phyloP scores from a whole-genome alignment of 2,797 vertebrate species.

The Chrosomus eos region DNA sequence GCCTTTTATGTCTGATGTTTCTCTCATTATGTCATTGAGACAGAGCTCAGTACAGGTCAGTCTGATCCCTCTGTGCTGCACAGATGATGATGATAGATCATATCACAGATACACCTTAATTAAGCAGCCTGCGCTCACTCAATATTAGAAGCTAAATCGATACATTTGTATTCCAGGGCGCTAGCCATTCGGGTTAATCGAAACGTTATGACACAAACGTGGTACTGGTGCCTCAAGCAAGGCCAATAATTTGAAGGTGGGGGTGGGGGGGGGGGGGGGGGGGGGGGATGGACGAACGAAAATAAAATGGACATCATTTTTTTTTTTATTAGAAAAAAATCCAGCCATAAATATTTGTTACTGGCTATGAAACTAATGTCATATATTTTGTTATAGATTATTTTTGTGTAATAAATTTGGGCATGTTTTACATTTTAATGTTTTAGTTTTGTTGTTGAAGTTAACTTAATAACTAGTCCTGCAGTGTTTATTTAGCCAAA shows the following conservation, averaged over 20 bases:
- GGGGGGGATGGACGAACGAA: neutral
- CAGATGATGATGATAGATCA: slow-evolving; percentile 40
- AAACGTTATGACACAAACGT: slow-evolving; percentile 21
- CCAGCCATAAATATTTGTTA: neutral
- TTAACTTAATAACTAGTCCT: neutral
- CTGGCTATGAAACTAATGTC: neutral
- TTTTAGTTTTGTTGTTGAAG: neutral
- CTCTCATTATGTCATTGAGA: slow-evolving; percentile 57
- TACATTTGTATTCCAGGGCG: slow-evolving; percentile 36
- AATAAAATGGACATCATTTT: too few relatives aligned
- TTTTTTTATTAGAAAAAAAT: neutral
- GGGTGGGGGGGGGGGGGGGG: neutral
- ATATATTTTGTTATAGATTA: neutral
- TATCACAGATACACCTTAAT: slow-evolving; percentile 53
- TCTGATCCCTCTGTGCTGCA: slow-evolving; percentile 36
- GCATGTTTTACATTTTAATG: neutral
- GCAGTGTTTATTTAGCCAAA: neutral
- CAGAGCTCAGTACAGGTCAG: slow-evolving; percentile 38
- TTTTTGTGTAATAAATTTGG: too few relatives aligned
- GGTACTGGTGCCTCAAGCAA: neutral
- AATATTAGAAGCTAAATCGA: slow-evolving; percentile 36
- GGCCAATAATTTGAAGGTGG: neutral
- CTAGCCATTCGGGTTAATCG: slow-evolving; percentile 8
- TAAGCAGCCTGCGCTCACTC: slow-evolving; percentile 31
- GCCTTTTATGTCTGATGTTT: slow-evolving; percentile 55